phyloP scores from a whole-genome alignment of 2,888 invertebrate species.

The Drosophila subquinaria region DNA sequence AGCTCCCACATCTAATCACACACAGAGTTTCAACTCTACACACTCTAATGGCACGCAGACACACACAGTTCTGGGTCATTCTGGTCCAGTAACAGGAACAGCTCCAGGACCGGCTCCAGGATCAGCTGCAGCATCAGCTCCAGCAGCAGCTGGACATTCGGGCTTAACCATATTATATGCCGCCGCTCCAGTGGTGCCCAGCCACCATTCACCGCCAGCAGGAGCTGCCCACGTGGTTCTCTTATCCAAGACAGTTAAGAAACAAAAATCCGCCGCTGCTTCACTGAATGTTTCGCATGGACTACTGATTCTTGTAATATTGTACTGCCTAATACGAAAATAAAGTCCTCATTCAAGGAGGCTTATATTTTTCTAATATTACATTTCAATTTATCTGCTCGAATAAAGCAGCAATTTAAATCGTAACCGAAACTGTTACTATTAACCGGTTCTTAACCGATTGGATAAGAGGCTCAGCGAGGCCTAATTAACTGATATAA shows the following conservation, averaged over 20 bases:
- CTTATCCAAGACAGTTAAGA: conserved; percentile 45
- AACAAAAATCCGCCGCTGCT: conserved; percentile 35
- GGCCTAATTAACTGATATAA: no score
- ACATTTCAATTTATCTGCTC: neutral
- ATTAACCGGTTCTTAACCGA: no score
- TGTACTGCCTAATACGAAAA: conserved; percentile 29
- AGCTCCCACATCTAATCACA: conserved; percentile 1
- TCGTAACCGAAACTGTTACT: no score
- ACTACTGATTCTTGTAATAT: conserved; percentile 26
- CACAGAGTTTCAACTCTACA: neutral
- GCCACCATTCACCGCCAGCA: neutral
- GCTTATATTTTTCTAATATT: no score
- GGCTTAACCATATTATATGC: conserved; percentile 23
- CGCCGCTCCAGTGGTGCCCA: conserved; percentile 4
- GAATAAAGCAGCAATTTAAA: no score
- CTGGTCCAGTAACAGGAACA: neutral
- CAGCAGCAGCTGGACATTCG: conserved; percentile 1
- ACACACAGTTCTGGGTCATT: neutral
- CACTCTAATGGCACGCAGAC: conserved; percentile 21
- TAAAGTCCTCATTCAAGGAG: neutral
- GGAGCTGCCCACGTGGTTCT: conserved; percentile 35
- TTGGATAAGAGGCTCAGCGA: no score
- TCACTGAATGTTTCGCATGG: conserved; percentile 25
- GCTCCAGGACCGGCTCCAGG: neutral
- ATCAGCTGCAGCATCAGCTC: neutral